Evolutionary conservation across 2,113 vertebrate species (phyloP).

Genomic region (Istiophorus platypterus): DNA sequence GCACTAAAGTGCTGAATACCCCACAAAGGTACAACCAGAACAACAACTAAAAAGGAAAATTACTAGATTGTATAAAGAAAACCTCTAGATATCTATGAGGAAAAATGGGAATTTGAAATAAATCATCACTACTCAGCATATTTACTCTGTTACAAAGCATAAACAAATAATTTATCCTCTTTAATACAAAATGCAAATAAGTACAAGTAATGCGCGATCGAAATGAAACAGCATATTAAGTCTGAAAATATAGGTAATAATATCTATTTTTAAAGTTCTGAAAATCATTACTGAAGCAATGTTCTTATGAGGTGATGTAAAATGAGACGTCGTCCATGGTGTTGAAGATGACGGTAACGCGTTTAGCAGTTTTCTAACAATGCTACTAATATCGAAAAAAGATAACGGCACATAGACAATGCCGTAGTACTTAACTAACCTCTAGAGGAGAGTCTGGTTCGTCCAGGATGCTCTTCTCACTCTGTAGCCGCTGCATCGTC

Average conservation of each 20-base stretch:
- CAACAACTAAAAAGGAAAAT: background rate
- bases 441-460: conserved; percentile 33
- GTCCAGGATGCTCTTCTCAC: conserved; percentile 29
- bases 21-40: background rate
- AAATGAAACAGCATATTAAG: conserved; percentile 8
- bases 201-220: too few species aligned
- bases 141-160: background rate
- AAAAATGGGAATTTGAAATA: too few species aligned
- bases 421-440: background rate
- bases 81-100: too few species aligned
- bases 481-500: conserved; percentile 18
- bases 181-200: background rate
- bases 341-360: background rate
- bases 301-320: background rate
- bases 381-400: background rate
- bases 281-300: too few species aligned
- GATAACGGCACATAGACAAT: background rate
- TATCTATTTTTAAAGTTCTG: too few species aligned
- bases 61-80: background rate
- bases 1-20: background rate
- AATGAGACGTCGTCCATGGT: conserved; percentile 17
- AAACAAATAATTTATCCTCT: background rate
- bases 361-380: background rate
- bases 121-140: background rate
- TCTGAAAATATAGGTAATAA: background rate